Base-by-base conservation (phyloP, 2,113 vertebrate species). In the Onychostoma macrolepis region DNA sequence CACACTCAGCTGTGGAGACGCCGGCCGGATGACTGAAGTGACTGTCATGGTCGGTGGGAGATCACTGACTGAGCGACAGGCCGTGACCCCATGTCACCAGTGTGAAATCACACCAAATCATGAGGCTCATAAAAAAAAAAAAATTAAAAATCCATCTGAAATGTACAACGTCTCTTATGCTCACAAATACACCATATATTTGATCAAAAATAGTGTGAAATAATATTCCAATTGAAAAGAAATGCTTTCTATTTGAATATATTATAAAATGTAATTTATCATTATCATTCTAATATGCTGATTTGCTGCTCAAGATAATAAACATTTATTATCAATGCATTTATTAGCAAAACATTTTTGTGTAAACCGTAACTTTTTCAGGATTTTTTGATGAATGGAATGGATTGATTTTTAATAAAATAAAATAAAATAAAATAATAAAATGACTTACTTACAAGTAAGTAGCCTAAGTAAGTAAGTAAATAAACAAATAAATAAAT, bases 1-100 rank as follows among this genome's bases (percentile, higher is more conserved):
- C 85, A 83, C 43, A 85, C 15, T 77, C 56, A 30, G 75, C 84
- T 90, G 84, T 75, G 53, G 84, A 88, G 84, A 90, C 76, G 77
- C 82, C 56, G 84, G 58, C 67, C 33, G 28, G 17, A 86, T 41
- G 58, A 71, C 80, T 65, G 67, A 43, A 86, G 75, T 72, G 79
- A 69, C 78, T 43, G 69, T 33, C 48, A 8, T 36, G 53, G 38
- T 67, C 61, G 30, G 26, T 12, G 12, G 36, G 58, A 65, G 61
- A 63, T n/a, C 28, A 48, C 30, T 75, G 83, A 69, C 26, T 56
- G 61, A 80, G 48, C 7, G 8, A 30, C 33, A 15, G 80, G 38
- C 63, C 28, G 4, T 83, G 80, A 83, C 80, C 80, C 30, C 8
- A 21, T n/a, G 80, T 80, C 17, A 50, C 63, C 79, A n/a, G 13